Evolutionary conservation across 2,888 invertebrate species (phyloP).

Genomic region (Blera fallax): DNA sequence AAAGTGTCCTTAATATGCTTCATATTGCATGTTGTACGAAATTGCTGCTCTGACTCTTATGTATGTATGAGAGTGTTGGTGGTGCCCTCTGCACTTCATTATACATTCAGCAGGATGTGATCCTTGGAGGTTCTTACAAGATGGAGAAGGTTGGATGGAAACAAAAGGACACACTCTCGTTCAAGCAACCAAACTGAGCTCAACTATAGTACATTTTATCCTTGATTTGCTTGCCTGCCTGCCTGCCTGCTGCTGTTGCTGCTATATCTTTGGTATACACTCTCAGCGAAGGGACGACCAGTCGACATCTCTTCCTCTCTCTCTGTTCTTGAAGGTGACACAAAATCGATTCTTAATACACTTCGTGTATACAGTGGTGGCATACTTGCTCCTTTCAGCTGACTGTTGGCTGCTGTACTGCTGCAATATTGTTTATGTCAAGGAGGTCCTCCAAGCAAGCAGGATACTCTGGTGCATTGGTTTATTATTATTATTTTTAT

Average conservation of each 20-base stretch:
- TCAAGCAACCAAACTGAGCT: constrained; percentile 49
- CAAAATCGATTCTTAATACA: constrained; percentile 72
- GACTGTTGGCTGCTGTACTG: constrained; percentile 33
- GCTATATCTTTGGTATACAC: constrained; percentile 20
- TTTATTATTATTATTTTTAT: neutral
- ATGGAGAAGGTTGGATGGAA: constrained; percentile 44
- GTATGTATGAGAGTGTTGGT: neutral
- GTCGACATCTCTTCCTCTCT: constrained; percentile 4
- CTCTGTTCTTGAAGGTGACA: constrained; percentile 65
- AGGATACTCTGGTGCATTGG: constrained; percentile 36
- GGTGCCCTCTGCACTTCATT: constrained; percentile 64
- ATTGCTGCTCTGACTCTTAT: neutral
- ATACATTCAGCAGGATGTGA: constrained; percentile 67
- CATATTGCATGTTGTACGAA: constrained; percentile 41
- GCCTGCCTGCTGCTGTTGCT: constrained; percentile 33
- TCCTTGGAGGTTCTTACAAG: constrained; percentile 49
- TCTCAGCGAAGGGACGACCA: constrained; percentile 20
- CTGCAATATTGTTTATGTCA: constrained; percentile 68
- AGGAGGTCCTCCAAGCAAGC: constrained; percentile 46
- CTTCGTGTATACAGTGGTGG: constrained; percentile 44
- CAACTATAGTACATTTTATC: constrained; percentile 61
- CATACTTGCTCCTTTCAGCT: constrained; percentile 29
- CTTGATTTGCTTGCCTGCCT: constrained; percentile 65
- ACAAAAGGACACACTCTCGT: constrained; percentile 66
- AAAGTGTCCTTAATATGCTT: constrained; percentile 64